phyloP scores from a whole-genome alignment of 2,888 invertebrate genomes.

The Aphelenchoides bicaudatus region DNA sequence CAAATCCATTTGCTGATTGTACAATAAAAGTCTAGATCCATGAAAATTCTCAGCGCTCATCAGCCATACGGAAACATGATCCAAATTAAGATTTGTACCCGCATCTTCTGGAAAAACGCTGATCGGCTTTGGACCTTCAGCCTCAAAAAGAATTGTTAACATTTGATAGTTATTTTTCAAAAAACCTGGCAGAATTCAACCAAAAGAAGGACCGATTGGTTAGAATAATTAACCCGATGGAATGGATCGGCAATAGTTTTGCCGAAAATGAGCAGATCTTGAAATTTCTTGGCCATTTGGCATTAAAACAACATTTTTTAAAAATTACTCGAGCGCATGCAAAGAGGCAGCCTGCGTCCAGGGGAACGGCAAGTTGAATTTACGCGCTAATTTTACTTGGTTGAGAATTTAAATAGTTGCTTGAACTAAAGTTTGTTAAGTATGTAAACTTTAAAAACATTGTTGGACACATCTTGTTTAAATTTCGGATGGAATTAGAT shows the following conservation, averaged over 20 bases:
- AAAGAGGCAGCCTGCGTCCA: no score
- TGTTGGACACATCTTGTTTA: no score
- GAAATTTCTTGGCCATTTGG: constrained; percentile 17
- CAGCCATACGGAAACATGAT: constrained; percentile 49
- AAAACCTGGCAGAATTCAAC: constrained; percentile 55
- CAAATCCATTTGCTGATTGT: constrained; percentile 51
- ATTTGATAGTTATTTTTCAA: background rate
- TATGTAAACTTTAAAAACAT: no score
- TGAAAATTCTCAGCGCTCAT: constrained; percentile 54
- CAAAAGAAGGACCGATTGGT: constrained; percentile 41
- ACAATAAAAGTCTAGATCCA: constrained; percentile 44
- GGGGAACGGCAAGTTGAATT: no score
- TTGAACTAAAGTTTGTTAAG: no score
- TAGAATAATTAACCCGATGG: constrained; percentile 29
- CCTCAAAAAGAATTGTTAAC: constrained; percentile 31
- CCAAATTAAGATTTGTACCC: constrained; percentile 41
- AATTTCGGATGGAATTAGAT: no score
- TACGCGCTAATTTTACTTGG: no score
- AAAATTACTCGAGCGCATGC: no score
- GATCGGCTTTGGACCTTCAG: constrained; percentile 46
- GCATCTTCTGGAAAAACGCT: constrained; percentile 33
- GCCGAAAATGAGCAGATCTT: constrained; percentile 32
- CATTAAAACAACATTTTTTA: no score
- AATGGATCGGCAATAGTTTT: constrained; percentile 32
- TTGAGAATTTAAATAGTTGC: no score